Base-by-base conservation (phyloP, 2,113 vertebrate genomes). In the Strigops habroptila region DNA sequence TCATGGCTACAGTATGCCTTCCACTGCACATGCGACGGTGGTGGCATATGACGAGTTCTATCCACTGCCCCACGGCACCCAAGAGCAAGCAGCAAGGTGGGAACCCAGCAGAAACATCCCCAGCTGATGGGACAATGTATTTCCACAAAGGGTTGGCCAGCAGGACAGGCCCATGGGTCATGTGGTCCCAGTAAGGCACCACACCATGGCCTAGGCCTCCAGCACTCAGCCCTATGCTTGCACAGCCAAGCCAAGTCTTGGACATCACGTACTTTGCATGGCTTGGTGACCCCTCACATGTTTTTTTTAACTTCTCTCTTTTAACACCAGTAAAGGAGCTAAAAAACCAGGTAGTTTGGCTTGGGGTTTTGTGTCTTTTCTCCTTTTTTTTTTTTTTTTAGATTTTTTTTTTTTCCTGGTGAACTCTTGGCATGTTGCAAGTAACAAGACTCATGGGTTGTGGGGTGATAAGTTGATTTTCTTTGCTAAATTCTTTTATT, bases 401-500 rank as follows among this genome's bases (percentile, higher is more conserved):
- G 39, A 39, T 39, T 39, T 17, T 17, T 41, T 9, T 10, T 19
- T 10, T 18, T 37, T 14, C 3, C 15, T 59, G 3, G 14, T 90
- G 67, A 82, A 60, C 68, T 89, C 37, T 82, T 93, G 90, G 77
- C 52, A 91, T 68, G 98, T 98, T 98, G 98, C 98, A 99, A 99
- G 98, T 98, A 99, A 99, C 98, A 98, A 98, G 98, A 99, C 98
- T 98, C 97, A 35, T 92, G 95, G 98, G 97, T 93, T 88, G 70
- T 92, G 84, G 80, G 80, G 82, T 94, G 91, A 81, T 90, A 90
- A 76, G 53, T 80, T 86, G 73, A 60, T 79, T 97, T 98, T 98
- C 98, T 98, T 98, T 99, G 98, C 99, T 99, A 99, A 99, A 99
- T 98, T 99, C 98, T 98, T 99, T 99, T 99, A 99, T 99, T 99